Evolutionary conservation across 2,113 vertebrate species (phyloP).

Genomic region (Daphoenositta chrysoptera): DNA sequence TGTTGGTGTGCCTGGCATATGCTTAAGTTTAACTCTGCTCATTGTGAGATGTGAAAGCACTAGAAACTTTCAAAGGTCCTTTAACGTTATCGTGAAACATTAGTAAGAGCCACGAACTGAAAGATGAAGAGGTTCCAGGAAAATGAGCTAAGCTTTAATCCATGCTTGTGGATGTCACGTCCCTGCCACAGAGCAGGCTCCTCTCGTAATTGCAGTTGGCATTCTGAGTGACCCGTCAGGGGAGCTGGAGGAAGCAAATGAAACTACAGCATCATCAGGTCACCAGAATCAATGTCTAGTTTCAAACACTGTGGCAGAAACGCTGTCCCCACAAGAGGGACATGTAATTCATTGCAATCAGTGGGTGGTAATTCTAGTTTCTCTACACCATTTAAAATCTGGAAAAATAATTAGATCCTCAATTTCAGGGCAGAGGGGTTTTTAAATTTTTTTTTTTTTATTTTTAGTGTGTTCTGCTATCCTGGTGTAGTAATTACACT

Average conservation of each 20-base stretch:
- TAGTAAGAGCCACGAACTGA: neutral
- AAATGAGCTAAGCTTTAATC: neutral
- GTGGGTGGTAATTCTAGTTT: neutral
- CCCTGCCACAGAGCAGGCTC: neutral
- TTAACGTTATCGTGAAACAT: accelerated
- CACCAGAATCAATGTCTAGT: neutral
- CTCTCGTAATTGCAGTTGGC: neutral
- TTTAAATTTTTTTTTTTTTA: neutral
- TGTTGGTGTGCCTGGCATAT: neutral
- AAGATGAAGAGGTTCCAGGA: neutral
- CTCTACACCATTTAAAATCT: neutral
- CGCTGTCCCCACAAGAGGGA: neutral
- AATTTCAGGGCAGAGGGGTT: neutral
- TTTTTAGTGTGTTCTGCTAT: neutral
- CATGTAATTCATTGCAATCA: neutral
- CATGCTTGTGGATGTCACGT: accelerated
- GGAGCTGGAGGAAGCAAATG: neutral
- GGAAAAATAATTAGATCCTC: neutral
- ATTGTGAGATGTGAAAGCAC: neutral
- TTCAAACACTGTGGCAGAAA: neutral
- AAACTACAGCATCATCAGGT: accelerated
- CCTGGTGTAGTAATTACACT: neutral
- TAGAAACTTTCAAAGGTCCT: neutral
- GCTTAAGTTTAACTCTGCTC: neutral
- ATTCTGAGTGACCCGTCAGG: neutral